A percentile compares a stretch with the other conserved stretches of the same genome.
phyloP scores from a whole-genome alignment of 2,888 invertebrate genomes.

The Tinea semifulvella region DNA sequence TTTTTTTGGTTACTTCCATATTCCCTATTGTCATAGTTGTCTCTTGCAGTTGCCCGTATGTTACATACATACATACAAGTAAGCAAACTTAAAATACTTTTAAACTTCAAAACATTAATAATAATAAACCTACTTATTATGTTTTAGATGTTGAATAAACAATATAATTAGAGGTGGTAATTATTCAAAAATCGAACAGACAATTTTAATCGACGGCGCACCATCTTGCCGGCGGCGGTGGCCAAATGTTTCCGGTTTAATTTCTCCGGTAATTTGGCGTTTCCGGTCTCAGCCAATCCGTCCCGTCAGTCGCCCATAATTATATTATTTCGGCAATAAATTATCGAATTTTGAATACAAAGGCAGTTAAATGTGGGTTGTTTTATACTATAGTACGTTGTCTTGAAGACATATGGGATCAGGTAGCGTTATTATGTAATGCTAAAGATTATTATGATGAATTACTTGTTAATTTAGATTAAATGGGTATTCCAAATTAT shows the following conservation, averaged over 20 bases:
- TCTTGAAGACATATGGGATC: constrained; percentile 12
- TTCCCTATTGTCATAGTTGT: too few relatives aligned
- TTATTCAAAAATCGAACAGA: constrained; percentile 59
- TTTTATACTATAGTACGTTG: constrained; percentile 46
- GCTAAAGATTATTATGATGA: background rate
- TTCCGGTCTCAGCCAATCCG: constrained; percentile 63
- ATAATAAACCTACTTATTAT: too few relatives aligned
- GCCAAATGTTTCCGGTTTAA: constrained; percentile 68
- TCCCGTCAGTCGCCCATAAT: constrained; percentile 61
- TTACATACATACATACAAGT: too few relatives aligned
- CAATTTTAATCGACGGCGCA: constrained; percentile 47
- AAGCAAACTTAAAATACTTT: too few relatives aligned
- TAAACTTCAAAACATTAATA: too few relatives aligned
- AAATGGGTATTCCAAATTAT: too few relatives aligned
- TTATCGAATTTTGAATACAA: constrained; percentile 64
- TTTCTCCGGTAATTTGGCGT: constrained; percentile 64
- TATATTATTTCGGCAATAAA: constrained; percentile 68
- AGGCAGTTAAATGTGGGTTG: constrained; percentile 49
- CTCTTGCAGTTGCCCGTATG: too few relatives aligned
- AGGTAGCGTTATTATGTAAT: constrained; percentile 4
- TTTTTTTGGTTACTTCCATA: too few relatives aligned
- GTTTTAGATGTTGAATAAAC: constrained; percentile 28
- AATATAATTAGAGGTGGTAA: constrained; percentile 43
- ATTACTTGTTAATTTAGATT: background rate
- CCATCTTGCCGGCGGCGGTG: constrained; percentile 65